Evolutionary conservation across 2,888 invertebrate genomes (phyloP).

Genomic region (Stenoptilia bipunctidactyla): DNA sequence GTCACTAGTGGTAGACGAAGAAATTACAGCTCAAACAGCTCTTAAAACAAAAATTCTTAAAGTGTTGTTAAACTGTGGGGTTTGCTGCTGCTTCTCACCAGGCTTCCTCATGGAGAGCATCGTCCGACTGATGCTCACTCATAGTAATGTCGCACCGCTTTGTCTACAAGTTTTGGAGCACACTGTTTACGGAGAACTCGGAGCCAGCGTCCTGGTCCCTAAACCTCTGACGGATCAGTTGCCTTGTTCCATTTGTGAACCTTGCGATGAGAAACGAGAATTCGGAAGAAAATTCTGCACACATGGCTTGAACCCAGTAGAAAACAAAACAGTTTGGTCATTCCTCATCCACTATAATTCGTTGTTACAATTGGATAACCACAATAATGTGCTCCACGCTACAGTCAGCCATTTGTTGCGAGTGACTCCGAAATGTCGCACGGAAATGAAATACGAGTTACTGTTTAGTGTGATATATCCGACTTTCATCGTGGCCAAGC

Average conservation of each 20-base stretch:
- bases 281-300: constrained; percentile 33
- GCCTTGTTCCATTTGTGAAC: constrained; percentile 57
- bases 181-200: constrained; percentile 72
- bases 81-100: constrained; percentile 75
- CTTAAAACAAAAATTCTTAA: constrained; percentile 61
- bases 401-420: constrained; percentile 71
- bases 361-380: constrained; percentile 65
- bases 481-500: constrained; percentile 68
- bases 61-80: constrained; percentile 69
- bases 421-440: constrained; percentile 67
- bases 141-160: constrained; percentile 38
- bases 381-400: constrained; percentile 62
- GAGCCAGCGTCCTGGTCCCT: constrained; percentile 48
- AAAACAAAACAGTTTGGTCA: constrained; percentile 60
- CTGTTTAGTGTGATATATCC: constrained; percentile 74
- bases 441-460: constrained; percentile 67
- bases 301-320: constrained; percentile 34
- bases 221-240: constrained; percentile 41
- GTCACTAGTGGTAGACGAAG: constrained; percentile 53
- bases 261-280: constrained; percentile 31
- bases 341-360: constrained; percentile 72
- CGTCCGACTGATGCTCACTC: constrained; percentile 56
- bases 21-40: constrained; percentile 36
- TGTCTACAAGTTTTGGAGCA: constrained; percentile 70
- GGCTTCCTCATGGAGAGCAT: constrained; percentile 58